A percentile compares a stretch with the other conserved stretches of the same genome.
Conservation (phyloP, 2,113 vertebrate genomes). For the Dasyurus viverrinus region DNA sequence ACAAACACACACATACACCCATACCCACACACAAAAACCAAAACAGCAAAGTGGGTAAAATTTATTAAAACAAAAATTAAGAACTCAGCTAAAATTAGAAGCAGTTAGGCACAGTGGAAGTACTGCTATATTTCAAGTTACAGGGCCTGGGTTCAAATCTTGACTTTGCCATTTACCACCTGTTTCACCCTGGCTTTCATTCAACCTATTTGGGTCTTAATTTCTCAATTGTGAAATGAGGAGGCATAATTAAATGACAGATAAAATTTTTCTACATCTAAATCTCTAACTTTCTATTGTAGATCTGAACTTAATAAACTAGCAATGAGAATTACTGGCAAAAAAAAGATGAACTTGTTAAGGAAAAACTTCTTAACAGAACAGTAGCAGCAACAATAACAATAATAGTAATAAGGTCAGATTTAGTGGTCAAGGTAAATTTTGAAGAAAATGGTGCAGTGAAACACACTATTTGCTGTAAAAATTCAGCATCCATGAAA, state of each 20-base stretch:
- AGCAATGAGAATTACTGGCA: background rate
- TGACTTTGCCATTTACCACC: background rate
- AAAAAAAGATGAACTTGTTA: background rate
- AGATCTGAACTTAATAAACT: background rate
- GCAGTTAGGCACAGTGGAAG: background rate
- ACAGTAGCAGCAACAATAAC: background rate
- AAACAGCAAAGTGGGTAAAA: background rate
- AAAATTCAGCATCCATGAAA: background rate
- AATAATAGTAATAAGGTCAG: background rate
- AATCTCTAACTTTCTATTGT: too few species aligned
- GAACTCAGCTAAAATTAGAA: background rate
- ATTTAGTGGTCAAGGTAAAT: background rate
- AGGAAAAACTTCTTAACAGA: background rate
- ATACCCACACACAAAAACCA: background rate
- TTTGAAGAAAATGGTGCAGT: background rate
- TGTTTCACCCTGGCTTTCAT: background rate
- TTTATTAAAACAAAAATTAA: slow-evolving; percentile 25
- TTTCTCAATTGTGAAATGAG: background rate
- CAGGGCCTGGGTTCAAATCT: background rate
- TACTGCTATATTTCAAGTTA: background rate
- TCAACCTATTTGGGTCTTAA: background rate
- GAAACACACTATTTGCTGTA: background rate
- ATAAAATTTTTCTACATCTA: background rate
- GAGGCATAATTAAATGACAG: background rate
- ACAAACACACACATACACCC: too few species aligned